These are phyloP conservation scores for Oreochromis grahami DNA, from an alignment of 2,797 vertebrate genomes.

Conservation along the genomic window DNA sequence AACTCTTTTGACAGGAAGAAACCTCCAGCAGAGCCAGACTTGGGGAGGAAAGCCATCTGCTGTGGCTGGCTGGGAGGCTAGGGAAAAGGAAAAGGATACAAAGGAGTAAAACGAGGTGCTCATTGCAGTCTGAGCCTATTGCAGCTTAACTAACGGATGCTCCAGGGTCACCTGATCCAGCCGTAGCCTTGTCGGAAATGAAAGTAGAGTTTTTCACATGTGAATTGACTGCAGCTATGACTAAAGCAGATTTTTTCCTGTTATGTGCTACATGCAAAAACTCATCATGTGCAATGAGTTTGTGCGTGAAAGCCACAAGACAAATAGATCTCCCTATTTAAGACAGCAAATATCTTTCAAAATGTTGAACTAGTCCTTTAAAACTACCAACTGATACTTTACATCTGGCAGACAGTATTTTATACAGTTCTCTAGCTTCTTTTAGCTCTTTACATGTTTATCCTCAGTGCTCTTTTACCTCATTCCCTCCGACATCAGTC, in stretches of 20 bases:
- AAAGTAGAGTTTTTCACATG: not conserved
- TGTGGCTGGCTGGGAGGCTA: accelerated
- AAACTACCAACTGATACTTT: not conserved
- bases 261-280: accelerated
- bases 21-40: accelerated
- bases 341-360: not conserved
- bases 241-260: not conserved
- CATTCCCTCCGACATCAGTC: not conserved
- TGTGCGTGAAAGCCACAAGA: accelerated
- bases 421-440: slow-evolving; percentile 7
- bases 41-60: not conserved
- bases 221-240: not conserved
- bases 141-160: not conserved
- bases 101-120: not conserved
- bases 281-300: not conserved
- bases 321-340: not conserved
- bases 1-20: not conserved
- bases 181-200: not conserved
- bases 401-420: slow-evolving; percentile 17
- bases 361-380: not conserved
- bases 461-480: not conserved
- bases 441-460: not conserved
- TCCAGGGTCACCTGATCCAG: not conserved
- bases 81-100: not conserved
- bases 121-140: not conserved